Evolutionary conservation across 2,797 vertebrate species (phyloP).

Genomic region (Heterohyrax brucei): DNA sequence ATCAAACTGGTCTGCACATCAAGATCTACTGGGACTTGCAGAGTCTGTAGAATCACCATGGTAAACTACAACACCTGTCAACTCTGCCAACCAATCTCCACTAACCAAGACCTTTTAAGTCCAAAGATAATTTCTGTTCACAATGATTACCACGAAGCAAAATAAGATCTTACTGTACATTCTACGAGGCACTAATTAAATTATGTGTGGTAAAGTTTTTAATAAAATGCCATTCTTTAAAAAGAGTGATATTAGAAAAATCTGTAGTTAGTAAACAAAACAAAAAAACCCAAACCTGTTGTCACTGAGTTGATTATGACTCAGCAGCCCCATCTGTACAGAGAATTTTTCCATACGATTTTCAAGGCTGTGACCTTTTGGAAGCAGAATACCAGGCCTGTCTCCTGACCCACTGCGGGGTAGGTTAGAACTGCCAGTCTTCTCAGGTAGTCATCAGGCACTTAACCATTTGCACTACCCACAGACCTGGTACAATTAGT

Average conservation of each 20-base stretch:
- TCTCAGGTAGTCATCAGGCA: no score
- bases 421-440: no score
- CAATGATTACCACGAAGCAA: constrained; percentile 5
- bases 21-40: background rate
- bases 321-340: no score
- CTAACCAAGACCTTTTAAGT: constrained; percentile 14
- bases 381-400: no score
- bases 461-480: no score
- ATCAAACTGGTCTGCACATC: background rate
- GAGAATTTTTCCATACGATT: no score
- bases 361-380: no score
- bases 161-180: background rate
- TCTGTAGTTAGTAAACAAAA: no score
- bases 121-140: constrained; percentile 32
- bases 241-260: background rate
- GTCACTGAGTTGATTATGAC: no score
- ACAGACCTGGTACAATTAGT: background rate
- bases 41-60: background rate
- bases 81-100: constrained; percentile 23
- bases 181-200: background rate
- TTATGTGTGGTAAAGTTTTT: background rate
- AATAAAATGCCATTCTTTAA: constrained; percentile 40
- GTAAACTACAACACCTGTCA: background rate
- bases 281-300: no score
- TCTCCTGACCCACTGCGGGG: no score